These are phyloP conservation scores for Limnothrissa miodon DNA, from an alignment of 2,113 vertebrate species.

Conservation along the genomic window DNA sequence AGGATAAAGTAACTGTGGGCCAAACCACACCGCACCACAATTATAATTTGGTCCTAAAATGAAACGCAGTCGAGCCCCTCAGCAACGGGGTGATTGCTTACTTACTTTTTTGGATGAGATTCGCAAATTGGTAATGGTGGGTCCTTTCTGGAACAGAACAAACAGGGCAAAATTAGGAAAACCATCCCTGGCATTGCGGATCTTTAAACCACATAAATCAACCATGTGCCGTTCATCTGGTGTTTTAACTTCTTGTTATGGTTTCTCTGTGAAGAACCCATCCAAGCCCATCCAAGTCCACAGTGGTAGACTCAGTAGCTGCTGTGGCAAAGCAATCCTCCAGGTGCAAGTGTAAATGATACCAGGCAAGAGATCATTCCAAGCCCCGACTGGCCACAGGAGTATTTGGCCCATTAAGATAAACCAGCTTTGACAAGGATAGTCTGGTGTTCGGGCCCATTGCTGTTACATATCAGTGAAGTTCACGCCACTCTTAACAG, in stretches of 20 bases:
- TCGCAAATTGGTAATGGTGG: slow-evolving; percentile 89
- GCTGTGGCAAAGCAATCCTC: not conserved
- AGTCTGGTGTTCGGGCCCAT: not conserved
- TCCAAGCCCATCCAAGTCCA: not conserved
- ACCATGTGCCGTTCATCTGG: not conserved
- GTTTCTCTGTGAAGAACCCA: not conserved
- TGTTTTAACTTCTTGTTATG: not conserved
- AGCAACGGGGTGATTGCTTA: not conserved
- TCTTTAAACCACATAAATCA: slow-evolving; percentile 8
- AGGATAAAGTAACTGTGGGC: not conserved
- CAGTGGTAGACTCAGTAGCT: not conserved
- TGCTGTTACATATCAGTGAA: not conserved
- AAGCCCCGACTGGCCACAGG: not conserved
- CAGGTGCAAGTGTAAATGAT: not conserved
- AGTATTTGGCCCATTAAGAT: not conserved
- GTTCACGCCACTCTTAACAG: not conserved
- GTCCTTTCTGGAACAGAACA: slow-evolving; percentile 75
- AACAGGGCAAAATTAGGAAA: not conserved
- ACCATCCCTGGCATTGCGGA: not conserved
- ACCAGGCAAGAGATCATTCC: not conserved
- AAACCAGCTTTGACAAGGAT: not conserved
- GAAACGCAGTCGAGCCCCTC: not conserved
- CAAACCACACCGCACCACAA: not conserved
- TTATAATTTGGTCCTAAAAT: not conserved
- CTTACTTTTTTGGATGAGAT: slow-evolving; percentile 98